These are phyloP conservation scores for Rhagoletis zephyria DNA, from an alignment of 1,140 invertebrate genomes.

Conservation along the genomic window DNA sequence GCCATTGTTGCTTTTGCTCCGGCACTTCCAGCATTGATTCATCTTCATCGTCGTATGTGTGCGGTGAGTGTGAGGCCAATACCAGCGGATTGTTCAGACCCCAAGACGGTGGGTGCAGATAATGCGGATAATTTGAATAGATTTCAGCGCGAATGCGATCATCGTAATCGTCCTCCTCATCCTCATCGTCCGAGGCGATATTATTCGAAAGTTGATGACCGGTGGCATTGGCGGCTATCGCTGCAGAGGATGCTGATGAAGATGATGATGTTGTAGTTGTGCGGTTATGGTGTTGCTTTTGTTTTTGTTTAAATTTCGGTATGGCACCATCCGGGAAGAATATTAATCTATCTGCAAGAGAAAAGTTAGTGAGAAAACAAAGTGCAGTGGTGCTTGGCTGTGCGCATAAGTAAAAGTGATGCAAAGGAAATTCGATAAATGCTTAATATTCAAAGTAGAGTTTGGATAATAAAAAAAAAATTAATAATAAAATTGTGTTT, in stretches of 20 bases:
- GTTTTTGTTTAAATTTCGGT: constrained; percentile 55
- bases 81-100: constrained; percentile 70
- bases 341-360: constrained; percentile 71
- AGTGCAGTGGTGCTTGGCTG: constrained; percentile 45
- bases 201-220: constrained; percentile 65
- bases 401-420: not conserved
- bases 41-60: constrained; percentile 69
- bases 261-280: constrained; percentile 57
- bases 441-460: constrained; percentile 8
- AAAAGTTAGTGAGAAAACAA: constrained; percentile 35
- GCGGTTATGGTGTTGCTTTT: constrained; percentile 60
- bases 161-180: constrained; percentile 70
- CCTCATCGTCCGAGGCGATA: constrained; percentile 61
- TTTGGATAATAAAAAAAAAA: not conserved
- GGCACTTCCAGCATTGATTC: constrained; percentile 61
- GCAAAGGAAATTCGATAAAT: constrained; percentile 29
- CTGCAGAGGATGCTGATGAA: constrained; percentile 22
- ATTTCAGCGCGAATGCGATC: constrained; percentile 72
- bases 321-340: constrained; percentile 72
- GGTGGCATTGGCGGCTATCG: constrained; percentile 52
- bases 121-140: constrained; percentile 72
- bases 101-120: constrained; percentile 71
- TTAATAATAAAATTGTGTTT: not conserved
- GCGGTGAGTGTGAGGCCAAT: constrained; percentile 70
- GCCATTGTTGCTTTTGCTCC: constrained; percentile 54